Base-by-base conservation (phyloP, 2,797 vertebrate genomes). In the Pseudochromis fuscus region DNA sequence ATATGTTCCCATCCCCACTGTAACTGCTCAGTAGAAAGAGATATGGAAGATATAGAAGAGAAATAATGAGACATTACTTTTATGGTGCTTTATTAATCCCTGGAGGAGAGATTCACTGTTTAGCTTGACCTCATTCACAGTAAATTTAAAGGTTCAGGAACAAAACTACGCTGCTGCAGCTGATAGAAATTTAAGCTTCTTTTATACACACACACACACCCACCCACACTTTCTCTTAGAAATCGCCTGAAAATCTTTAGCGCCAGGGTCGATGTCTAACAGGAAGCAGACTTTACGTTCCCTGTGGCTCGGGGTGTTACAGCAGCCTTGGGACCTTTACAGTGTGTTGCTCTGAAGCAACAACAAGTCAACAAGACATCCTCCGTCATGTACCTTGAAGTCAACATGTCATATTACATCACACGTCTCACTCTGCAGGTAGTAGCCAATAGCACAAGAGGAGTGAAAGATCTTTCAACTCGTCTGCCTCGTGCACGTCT, bases 11-110 rank as follows among this genome's bases (percentile, higher is more conserved):
- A 66, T 68, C 49, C 46, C 63, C 46, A 51, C 24, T 72, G 31
- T 61, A 79, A 63, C 63, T 55, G 30, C 56, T 77, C 49, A 40
- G 25, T 24, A 23, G 60, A 65, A 23, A 53, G 35, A 73, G 55
- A 67, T 64, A n/a, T 24, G 37, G 21, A 51, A 62, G 74, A 84
- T 31, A 56, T 40, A 12, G 38, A 33, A 12, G 16, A 25, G 9
- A 33, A 49, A 31, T 42, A 78, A 67, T 53, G 21, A 62, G 53
- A 72, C 33, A 60, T 73, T 3, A 53, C 52, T 69, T 75, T 71
- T 55, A 65, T 63, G 5, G 42, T 42, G 3, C 8, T 56, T 59
- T 55, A 73, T 67, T 72, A 60, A 77, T 66, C 37, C 44, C 67
- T 50, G 8, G 45, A 62, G 58, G 30, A 69, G 24, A 62, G 24